These are phyloP conservation scores for Drosophila repleta DNA, from an alignment of 1,140 invertebrate species.

Conservation along the genomic window DNA sequence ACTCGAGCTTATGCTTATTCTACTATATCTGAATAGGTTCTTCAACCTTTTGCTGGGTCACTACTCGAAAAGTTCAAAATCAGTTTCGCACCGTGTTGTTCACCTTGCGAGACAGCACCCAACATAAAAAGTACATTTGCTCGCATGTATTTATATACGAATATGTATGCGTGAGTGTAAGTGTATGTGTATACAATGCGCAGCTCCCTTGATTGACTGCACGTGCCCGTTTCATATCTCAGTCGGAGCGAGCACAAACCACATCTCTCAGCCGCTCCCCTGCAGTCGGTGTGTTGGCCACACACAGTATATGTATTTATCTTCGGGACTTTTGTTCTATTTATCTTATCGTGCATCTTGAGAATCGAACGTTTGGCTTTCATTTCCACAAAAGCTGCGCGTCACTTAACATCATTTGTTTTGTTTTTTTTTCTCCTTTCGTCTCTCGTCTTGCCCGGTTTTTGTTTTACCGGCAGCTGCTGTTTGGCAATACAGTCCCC, in stretches of 20 bases:
- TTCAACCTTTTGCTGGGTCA: not conserved
- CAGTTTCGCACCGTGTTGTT: slow-evolving; percentile 8
- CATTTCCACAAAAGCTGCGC: slow-evolving; percentile 77
- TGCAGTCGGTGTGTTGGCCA: not conserved
- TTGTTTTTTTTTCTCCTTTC: slow-evolving; percentile 43
- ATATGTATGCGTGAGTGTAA: not conserved
- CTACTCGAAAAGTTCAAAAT: slow-evolving; percentile 9
- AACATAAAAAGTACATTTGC: not conserved
- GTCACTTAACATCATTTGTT: slow-evolving; percentile 81
- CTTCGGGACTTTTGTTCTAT: slow-evolving; percentile 65
- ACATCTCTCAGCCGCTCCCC: slow-evolving; percentile 1
- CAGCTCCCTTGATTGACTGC: slow-evolving; percentile 38
- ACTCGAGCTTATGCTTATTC: not conserved
- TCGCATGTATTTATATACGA: not conserved
- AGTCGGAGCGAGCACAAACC: slow-evolving; percentile 5
- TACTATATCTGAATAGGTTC: not conserved
- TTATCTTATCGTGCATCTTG: slow-evolving; percentile 70
- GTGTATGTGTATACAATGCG: not conserved
- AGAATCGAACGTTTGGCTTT: slow-evolving; percentile 72
- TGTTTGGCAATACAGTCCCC: slow-evolving; percentile 4
- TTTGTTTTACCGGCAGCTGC: slow-evolving; percentile 54
- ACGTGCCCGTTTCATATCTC: slow-evolving; percentile 24
- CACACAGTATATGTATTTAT: slow-evolving; percentile 21
- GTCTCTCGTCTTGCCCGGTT: slow-evolving; percentile 57
- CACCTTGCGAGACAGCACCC: slow-evolving; percentile 7